Percentiles rank a stretch among this genome's conserved stretches.
These are phyloP conservation scores for Nyctibius grandis DNA, from an alignment of 2,797 vertebrate species.

Conservation along the genomic window DNA sequence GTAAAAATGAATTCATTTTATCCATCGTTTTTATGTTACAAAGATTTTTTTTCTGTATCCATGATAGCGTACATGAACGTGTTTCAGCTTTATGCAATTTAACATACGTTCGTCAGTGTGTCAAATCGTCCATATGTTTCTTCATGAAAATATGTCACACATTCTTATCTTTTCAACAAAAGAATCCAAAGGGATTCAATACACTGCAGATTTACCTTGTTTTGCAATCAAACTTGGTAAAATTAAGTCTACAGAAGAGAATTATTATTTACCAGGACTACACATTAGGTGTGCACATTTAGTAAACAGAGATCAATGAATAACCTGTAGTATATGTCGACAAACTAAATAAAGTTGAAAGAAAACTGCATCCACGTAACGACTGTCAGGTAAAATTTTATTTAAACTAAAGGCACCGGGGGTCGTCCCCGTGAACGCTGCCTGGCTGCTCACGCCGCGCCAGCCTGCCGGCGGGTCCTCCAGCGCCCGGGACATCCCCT, in stretches of 20 bases:
- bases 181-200: not conserved
- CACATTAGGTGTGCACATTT: too few relatives aligned
- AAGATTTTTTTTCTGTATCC: not conserved
- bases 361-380: rapidly evolving
- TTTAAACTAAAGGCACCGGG: rapidly evolving
- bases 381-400: not conserved
- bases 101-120: not conserved
- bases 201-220: not conserved
- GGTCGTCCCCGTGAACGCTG: rapidly evolving
- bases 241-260: not conserved
- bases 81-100: not conserved
- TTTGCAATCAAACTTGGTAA: not conserved
- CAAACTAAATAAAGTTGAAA: not conserved
- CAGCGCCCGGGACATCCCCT: not conserved
- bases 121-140: not conserved
- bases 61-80: not conserved
- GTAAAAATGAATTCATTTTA: not conserved
- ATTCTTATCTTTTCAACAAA: not conserved
- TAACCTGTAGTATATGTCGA: rapidly evolving
- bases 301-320: rapidly evolving
- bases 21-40: not conserved
- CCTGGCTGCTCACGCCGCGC: rapidly evolving
- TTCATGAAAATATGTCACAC: not conserved
- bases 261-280: not conserved
- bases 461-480: not conserved